These are phyloP conservation scores for Lynx canadensis DNA, from an alignment of 2,113 vertebrate species.

Conservation along the genomic window DNA sequence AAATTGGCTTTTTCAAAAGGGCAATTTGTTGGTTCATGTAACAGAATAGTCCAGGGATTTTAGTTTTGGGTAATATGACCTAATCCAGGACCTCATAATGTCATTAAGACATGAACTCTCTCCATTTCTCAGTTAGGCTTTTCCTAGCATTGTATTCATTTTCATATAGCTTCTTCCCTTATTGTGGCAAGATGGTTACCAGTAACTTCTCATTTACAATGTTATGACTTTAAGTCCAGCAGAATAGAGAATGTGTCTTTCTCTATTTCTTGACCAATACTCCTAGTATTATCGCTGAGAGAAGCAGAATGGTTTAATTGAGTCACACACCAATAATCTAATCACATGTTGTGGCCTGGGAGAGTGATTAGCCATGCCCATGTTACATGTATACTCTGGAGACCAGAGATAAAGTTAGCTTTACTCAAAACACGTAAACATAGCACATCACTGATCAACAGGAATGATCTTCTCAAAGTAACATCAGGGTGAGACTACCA, in stretches of 20 bases:
- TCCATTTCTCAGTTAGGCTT: background rate
- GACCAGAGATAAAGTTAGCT: background rate
- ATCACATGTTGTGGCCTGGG: background rate
- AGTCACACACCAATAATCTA: background rate
- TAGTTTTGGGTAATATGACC: background rate
- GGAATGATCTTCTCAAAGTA: background rate
- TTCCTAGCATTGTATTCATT: background rate
- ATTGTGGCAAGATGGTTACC: background rate
- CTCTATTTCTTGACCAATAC: background rate
- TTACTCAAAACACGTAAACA: background rate
- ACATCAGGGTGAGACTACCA: background rate
- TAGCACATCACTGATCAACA: background rate
- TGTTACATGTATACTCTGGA: background rate
- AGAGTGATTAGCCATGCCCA: background rate
- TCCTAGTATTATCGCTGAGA: background rate
- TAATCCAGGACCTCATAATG: background rate
- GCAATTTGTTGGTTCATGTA: background rate
- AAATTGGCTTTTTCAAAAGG: background rate
- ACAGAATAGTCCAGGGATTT: background rate
- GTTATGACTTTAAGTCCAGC: background rate
- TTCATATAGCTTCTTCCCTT: background rate
- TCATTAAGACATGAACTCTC: background rate
- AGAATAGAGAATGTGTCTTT: background rate
- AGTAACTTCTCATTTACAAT: background rate
- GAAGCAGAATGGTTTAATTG: background rate